A percentile compares a stretch with the other conserved stretches of the same genome.
phyloP scores from a whole-genome alignment of 2,888 invertebrate genomes.

The Aspidiotus rigidus region DNA sequence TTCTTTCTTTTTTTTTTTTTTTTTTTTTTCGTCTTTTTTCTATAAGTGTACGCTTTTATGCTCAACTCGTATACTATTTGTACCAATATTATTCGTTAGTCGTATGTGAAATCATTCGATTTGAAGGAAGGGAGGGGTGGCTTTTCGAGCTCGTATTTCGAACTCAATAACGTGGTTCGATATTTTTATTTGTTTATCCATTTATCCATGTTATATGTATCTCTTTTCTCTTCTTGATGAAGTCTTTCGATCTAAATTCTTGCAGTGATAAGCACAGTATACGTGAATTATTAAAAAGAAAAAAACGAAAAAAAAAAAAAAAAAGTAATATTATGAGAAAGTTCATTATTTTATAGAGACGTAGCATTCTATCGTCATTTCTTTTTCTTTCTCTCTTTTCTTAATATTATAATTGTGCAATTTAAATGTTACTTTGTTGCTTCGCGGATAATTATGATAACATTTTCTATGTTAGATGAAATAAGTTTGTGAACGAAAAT shows the following conservation, averaged over 20 bases:
- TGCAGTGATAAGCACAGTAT: conserved; percentile 2
- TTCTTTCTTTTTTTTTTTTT: neutral
- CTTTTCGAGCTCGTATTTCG: too few species aligned
- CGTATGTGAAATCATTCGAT: neutral
- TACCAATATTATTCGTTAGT: neutral
- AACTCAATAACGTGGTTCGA: too few species aligned
- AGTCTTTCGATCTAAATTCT: neutral
- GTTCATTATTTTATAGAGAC: too few species aligned
- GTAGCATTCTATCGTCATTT: neutral
- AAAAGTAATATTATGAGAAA: too few species aligned
- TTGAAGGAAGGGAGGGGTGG: too few species aligned
- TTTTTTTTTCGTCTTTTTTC: neutral
- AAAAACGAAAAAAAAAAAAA: too few species aligned
- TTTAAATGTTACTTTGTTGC: conserved; percentile 1
- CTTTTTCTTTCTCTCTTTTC: neutral
- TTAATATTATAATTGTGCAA: neutral
- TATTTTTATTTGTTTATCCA: too few species aligned
- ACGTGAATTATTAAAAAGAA: neutral
- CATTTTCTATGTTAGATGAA: neutral
- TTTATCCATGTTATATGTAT: neutral
- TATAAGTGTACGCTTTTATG: conserved; percentile 4
- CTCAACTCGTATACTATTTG: neutral
- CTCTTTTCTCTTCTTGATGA: neutral
- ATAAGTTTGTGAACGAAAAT: too few species aligned
- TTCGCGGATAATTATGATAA: neutral